Evolutionary conservation across 2,888 invertebrate species (phyloP), one percentile per base, ranked within the genome.

Genomic region (Tuberolachnus salignus): DNA sequence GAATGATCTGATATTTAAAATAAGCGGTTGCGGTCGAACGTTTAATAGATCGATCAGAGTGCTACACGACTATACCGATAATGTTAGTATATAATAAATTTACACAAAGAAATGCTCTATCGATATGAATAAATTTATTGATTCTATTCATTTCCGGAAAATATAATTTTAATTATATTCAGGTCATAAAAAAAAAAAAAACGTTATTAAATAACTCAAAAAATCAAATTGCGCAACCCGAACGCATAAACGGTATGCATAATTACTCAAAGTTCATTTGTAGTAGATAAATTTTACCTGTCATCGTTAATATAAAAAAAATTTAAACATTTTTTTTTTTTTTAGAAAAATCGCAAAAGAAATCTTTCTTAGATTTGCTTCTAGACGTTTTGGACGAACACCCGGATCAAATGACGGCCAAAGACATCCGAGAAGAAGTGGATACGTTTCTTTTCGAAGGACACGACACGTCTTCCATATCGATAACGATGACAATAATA

Each of bases 401-500:
- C 51, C 81, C 82, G 0, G 80, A 80, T 23, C 59, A 80, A 23
- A 81, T 82, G 72, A 81, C 82, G 1, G 81, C 82, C 42, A 21
- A 61, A 26, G 83, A 82, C 53, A 83, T 83, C 11, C 55, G 81
- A 72, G 82, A 83, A 80, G 83, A 83, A 80, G 83, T 83, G 2
- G 82, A 83, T 19, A 83, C 83, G 13, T 83, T 83, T 34, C 82
- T 83, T 80, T 83, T 83, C 63, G 83, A 82, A 55, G 88, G 88
- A 3, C 88, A 89, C 82, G 89, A 89, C 82, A 89, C 89, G 11
- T 88, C 88, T 3, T 86, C 88, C 1, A 86, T 88, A 46, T 87
- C 86, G 14, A 61, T 82, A 42, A 6, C 85, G 86, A 89, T 88
- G 87, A 85, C 86, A 6, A 82, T 87, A 16, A 87, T 87, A 82